Evolutionary conservation across 2,888 invertebrate genomes (phyloP).

Genomic region (Penaeus monodon): DNA sequence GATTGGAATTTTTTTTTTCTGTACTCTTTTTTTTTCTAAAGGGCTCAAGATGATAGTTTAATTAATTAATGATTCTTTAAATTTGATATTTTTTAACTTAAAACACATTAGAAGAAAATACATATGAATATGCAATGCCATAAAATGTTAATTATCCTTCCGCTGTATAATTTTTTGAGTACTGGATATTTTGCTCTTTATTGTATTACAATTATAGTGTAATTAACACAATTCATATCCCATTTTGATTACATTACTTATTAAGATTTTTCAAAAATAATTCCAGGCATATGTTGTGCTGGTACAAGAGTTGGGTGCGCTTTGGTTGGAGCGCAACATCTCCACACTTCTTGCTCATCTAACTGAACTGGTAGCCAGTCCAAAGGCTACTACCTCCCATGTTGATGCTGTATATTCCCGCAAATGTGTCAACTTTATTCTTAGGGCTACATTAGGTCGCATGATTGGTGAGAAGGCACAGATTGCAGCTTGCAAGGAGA

Average conservation of each 20-base stretch:
- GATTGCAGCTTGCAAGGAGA: constrained; percentile 92
- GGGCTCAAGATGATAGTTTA: too few species aligned
- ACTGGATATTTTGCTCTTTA: too few species aligned
- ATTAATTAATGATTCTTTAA: too few species aligned
- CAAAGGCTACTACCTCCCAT: constrained; percentile 94
- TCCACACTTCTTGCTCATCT: constrained; percentile 88
- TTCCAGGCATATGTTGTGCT: constrained; percentile 93
- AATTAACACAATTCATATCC: background rate
- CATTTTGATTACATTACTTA: background rate
- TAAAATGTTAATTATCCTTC: too few species aligned
- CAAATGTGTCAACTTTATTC: constrained; percentile 95
- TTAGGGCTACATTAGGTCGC: constrained; percentile 90
- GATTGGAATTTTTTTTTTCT: background rate
- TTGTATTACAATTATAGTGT: too few species aligned
- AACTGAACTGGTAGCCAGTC: constrained; percentile 90
- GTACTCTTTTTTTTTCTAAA: background rate
- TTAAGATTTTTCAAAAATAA: constrained; percentile 7
- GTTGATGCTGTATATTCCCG: constrained; percentile 98
- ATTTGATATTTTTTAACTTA: too few species aligned
- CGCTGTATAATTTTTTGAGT: too few species aligned
- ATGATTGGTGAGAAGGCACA: constrained; percentile 98
- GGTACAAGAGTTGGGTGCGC: constrained; percentile 91
- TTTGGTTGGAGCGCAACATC: constrained; percentile 95
- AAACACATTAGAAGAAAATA: too few species aligned
- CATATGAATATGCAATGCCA: too few species aligned